Evolutionary conservation across 2,888 invertebrate species (phyloP).

Genomic region (Metopia argyrocephala): DNA sequence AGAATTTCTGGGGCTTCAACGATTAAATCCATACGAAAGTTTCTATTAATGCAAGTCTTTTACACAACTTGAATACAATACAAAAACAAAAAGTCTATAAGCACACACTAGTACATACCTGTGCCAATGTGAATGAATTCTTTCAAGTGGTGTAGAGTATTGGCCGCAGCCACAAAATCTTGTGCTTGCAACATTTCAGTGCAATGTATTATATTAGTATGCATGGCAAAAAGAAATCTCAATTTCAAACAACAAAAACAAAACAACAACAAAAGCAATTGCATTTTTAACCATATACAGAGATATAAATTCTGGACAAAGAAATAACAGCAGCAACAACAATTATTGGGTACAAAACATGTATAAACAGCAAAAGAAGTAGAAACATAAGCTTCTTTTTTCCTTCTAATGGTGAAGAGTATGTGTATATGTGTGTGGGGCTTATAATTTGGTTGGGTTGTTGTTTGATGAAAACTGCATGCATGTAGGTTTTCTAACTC

Average conservation of each 20-base stretch:
- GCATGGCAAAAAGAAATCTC: slow-evolving; percentile 31
- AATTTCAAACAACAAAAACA: slow-evolving; percentile 11
- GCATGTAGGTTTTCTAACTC: slow-evolving; percentile 29
- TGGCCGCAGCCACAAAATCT: slow-evolving; percentile 47
- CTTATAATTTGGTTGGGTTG: slow-evolving; percentile 14
- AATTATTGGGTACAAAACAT: not conserved
- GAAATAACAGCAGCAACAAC: not conserved
- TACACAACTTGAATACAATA: slow-evolving; percentile 32
- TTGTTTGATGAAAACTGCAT: slow-evolving; percentile 44
- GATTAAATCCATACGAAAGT: slow-evolving; percentile 42
- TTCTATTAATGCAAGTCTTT: slow-evolving; percentile 42
- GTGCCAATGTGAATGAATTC: slow-evolving; percentile 62
- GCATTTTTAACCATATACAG: not conserved
- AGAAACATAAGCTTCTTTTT: slow-evolving; percentile 38
- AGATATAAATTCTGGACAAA: not conserved
- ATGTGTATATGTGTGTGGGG: too few species aligned
- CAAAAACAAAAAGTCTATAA: not conserved
- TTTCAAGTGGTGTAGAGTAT: slow-evolving; percentile 53
- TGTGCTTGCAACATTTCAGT: slow-evolving; percentile 10
- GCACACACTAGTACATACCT: not conserved
- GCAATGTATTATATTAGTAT: not conserved
- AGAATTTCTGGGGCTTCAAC: slow-evolving; percentile 61
- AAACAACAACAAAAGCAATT: not conserved
- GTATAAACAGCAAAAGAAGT: not conserved
- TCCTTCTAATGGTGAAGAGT: slow-evolving; percentile 58